Evolutionary conservation across 2,797 vertebrate genomes (phyloP).

Genomic region (Hylomyscus alleni): DNA sequence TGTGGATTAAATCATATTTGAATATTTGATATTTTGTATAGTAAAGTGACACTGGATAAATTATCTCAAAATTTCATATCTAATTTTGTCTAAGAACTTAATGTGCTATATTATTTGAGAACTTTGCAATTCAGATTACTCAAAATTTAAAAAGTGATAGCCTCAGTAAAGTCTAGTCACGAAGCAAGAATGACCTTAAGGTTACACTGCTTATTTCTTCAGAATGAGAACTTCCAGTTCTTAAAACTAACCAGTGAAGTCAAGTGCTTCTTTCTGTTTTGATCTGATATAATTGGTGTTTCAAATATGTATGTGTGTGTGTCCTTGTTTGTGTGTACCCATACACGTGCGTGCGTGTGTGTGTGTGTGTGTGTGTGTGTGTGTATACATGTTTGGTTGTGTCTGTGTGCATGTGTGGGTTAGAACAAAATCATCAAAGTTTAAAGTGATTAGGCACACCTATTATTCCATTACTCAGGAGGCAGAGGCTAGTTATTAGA

Average conservation of each 20-base stretch:
- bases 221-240: conserved; percentile 24
- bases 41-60: background rate
- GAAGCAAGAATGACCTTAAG: background rate
- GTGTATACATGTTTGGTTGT: background rate
- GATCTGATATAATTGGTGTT: background rate
- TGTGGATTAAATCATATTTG: background rate
- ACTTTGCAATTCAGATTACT: background rate
- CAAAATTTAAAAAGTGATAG: background rate
- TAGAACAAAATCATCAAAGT: background rate
- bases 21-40: background rate
- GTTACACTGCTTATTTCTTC: background rate
- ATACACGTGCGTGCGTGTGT: background rate
- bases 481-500: background rate
- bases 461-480: background rate
- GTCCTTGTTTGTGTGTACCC: background rate
- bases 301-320: background rate
- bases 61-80: background rate
- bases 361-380: background rate
- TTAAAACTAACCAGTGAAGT: background rate
- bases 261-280: background rate
- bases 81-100: background rate
- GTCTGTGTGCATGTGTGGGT: background rate
- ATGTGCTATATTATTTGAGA: background rate
- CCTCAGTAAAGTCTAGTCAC: background rate
- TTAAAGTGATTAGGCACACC: background rate